A percentile compares a stretch with the other conserved stretches of the same genome.
These are phyloP conservation scores for Apotomis betuletana DNA, from an alignment of 2,888 invertebrate genomes.

Conservation along the genomic window DNA sequence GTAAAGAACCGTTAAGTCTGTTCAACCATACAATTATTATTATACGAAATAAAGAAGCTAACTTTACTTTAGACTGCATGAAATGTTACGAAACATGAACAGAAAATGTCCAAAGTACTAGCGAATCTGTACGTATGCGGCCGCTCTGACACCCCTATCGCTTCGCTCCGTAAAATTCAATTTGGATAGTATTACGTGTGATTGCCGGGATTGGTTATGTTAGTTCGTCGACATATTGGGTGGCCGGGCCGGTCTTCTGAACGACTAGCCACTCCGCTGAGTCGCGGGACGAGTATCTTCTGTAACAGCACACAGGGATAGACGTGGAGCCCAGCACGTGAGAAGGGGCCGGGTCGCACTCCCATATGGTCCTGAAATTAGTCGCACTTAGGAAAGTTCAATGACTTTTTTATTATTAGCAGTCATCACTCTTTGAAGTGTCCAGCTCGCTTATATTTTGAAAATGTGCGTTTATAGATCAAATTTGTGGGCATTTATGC, in stretches of 20 bases:
- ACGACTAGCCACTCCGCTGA: conserved; percentile 18
- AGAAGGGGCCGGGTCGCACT: conserved; percentile 33
- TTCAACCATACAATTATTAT: too few species aligned
- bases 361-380: conserved; percentile 41
- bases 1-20: too few species aligned
- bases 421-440: too few species aligned
- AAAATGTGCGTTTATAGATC: too few species aligned
- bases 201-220: conserved; percentile 6
- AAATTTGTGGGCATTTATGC: too few species aligned
- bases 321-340: conserved; percentile 33
- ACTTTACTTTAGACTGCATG: neutral
- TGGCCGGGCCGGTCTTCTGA: conserved; percentile 1
- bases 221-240: conserved; percentile 24
- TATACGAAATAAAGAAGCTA: too few species aligned
- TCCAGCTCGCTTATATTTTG: too few species aligned
- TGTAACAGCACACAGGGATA: conserved; percentile 40
- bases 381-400: conserved; percentile 29
- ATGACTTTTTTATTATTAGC: neutral
- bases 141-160: conserved; percentile 5
- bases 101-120: neutral
- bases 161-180: conserved; percentile 22
- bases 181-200: conserved; percentile 29
- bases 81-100: neutral
- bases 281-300: conserved; percentile 23
- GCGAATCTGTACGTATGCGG: conserved; percentile 23